Percentiles rank a stretch among this genome's conserved stretches.
These are phyloP conservation scores for Anoplophora glabripennis DNA, from an alignment of 1,140 invertebrate species.

Conservation along the genomic window DNA sequence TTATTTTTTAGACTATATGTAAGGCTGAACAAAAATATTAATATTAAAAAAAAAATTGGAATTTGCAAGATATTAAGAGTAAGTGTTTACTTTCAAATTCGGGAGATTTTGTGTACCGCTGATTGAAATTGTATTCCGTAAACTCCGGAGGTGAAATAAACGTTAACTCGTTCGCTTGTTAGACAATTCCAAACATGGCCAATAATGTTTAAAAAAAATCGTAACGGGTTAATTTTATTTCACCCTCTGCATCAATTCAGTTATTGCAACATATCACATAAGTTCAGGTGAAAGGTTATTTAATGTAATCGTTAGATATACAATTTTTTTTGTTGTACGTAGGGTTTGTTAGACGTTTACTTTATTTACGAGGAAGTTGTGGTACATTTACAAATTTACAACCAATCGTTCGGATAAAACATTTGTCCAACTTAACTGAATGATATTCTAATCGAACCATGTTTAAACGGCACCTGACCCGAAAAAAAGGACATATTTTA, in stretches of 20 bases:
- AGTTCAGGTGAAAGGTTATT: conserved; percentile 12
- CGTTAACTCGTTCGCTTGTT: too few relatives aligned
- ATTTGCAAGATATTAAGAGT: conserved; percentile 1
- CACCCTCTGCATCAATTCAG: background rate
- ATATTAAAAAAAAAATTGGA: background rate
- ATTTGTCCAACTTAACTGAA: too few relatives aligned
- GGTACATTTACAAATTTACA: background rate
- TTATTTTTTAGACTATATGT: background rate
- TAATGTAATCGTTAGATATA: conserved; percentile 1
- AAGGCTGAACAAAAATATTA: background rate
- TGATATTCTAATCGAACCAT: too few relatives aligned
- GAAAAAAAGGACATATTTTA: too few relatives aligned
- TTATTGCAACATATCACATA: conserved; percentile 7
- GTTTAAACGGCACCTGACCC: too few relatives aligned
- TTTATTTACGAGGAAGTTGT: background rate
- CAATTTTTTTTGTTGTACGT: conserved; percentile 7
- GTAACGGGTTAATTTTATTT: background rate
- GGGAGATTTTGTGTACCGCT: background rate
- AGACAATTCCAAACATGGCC: too few relatives aligned
- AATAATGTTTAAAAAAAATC: background rate
- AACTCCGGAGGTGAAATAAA: too few relatives aligned
- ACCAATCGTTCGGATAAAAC: too few relatives aligned
- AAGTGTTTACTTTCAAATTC: background rate
- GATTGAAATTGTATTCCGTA: background rate
- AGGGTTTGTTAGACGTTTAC: conserved; percentile 6